Base-by-base conservation (phyloP, 2,113 vertebrate genomes). In the human (Homo sapiens) region DNA sequence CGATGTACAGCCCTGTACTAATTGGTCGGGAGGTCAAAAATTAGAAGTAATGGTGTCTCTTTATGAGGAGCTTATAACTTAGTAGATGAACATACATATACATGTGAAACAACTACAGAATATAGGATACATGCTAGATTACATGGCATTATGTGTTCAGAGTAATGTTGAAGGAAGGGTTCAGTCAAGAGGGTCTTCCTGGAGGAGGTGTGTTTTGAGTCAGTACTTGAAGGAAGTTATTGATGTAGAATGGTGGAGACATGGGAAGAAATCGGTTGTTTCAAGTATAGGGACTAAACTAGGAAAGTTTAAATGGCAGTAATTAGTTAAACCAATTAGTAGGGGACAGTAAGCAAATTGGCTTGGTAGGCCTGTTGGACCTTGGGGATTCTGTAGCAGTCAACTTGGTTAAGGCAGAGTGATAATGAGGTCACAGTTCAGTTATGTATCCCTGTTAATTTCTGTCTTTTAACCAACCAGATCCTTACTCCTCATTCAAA, bases 251-350 rank as follows among this genome's bases (percentile, higher is more conserved):
- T 84, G 38, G 91, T 30, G 90, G 64, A 23, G n/a, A 80, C 80
- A 80, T 75, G 48, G n/a, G 23, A 94, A 35, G 22, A 87, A 93
- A 88, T 38, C 61, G 45, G 50, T 89, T 95, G 68, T 90, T 89
- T 90, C 57, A 81, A 85, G 43, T 83, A 83, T 9, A 78, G 45
- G 66, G 13, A 96, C 91, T 95, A 50, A 97, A 75, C 96, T 83
- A 97, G 89, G 86, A 89, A 96, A 96, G 57, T 92, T 97, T 95
- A 92, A 96, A 83, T 82, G 86, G 79, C 68, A 97, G 90, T 89
- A 97, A 95, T 97, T 96, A 96, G 79, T 80, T 96, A 82, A 80
- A 95, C 76, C 96, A 93, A 97, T 98, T 98, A 98, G 70, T 92
- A 38, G 57, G 79, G 79, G 32, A 16, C 59, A 94, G 89, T 45